Conservation (phyloP, 2,888 invertebrate genomes). For the Trachelus tabidus region DNA sequence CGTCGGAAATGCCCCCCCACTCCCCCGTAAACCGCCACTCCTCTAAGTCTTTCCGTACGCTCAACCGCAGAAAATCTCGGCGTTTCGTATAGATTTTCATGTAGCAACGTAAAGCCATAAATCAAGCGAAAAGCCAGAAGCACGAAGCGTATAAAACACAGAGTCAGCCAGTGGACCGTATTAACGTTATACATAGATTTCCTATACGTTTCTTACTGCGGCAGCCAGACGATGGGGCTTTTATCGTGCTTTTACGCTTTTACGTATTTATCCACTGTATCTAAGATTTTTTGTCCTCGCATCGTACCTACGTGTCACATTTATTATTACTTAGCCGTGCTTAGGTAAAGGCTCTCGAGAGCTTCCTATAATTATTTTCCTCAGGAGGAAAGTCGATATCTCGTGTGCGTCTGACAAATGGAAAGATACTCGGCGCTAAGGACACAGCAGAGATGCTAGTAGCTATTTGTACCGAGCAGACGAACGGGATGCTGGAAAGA, state of each 20-base stretch:
- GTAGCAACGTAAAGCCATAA: slow-evolving; percentile 33
- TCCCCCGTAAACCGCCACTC: background rate
- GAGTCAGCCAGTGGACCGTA: slow-evolving; percentile 29
- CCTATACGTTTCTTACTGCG: slow-evolving; percentile 24
- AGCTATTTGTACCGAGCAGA: too few relatives aligned
- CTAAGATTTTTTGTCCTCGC: slow-evolving; percentile 1
- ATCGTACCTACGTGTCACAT: slow-evolving; percentile 1
- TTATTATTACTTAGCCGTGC: background rate
- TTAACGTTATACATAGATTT: slow-evolving; percentile 31
- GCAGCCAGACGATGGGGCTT: too few relatives aligned
- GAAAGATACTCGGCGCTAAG: too few relatives aligned
- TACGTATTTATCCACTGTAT: slow-evolving; percentile 28
- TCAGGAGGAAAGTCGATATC: too few relatives aligned
- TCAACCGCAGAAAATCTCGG: slow-evolving; percentile 1
- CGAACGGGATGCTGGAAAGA: too few relatives aligned
- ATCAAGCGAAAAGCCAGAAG: slow-evolving; percentile 34
- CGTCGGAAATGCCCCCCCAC: background rate
- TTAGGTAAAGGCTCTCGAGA: too few relatives aligned
- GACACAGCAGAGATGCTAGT: too few relatives aligned
- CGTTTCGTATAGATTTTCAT: background rate
- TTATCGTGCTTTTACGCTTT: slow-evolving; percentile 31
- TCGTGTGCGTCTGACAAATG: too few relatives aligned
- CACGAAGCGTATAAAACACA: slow-evolving; percentile 39
- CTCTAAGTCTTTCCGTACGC: background rate
- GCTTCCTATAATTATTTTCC: too few relatives aligned